phyloP scores from a whole-genome alignment of 2,888 invertebrate species.

The Agrochola lychnidis region DNA sequence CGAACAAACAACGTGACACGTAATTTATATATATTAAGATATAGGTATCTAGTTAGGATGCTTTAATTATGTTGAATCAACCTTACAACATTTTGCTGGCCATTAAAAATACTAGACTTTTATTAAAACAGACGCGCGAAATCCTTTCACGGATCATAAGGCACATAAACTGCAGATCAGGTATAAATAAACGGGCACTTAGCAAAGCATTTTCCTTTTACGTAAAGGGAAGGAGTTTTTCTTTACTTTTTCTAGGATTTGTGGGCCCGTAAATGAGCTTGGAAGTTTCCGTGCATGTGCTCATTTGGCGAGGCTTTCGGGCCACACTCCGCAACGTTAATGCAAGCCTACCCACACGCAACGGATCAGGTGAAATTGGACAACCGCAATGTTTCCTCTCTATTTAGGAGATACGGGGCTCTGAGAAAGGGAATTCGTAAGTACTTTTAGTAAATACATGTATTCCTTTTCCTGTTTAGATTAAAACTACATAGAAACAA shows the following conservation, averaged over 20 bases:
- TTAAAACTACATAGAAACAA: conserved; percentile 16
- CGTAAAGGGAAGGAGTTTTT: conserved; percentile 64
- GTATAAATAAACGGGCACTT: conserved; percentile 59
- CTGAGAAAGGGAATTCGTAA: conserved; percentile 20
- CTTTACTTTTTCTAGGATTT: conserved; percentile 73
- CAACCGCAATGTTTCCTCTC: conserved; percentile 49
- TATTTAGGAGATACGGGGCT: conserved; percentile 42
- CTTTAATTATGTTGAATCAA: neutral
- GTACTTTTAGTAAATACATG: conserved; percentile 26
- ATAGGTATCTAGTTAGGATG: too few relatives aligned
- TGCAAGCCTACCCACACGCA: conserved; percentile 61
- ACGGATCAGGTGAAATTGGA: conserved; percentile 62
- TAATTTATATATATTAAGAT: too few relatives aligned
- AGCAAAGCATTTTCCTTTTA: conserved; percentile 45
- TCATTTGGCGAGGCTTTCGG: conserved; percentile 73
- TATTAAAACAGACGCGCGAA: neutral
- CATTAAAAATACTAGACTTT: conserved; percentile 15
- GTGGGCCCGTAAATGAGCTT: conserved; percentile 75
- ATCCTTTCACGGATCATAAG: conserved; percentile 1
- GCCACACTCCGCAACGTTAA: conserved; percentile 54
- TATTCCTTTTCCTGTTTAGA: conserved; percentile 28
- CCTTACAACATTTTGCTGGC: neutral
- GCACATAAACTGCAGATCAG: conserved; percentile 18
- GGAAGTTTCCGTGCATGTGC: conserved; percentile 75
- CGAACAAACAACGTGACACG: too few relatives aligned